Evolutionary conservation across 2,113 vertebrate species (phyloP).

Genomic region (Toxotes jaculatrix): DNA sequence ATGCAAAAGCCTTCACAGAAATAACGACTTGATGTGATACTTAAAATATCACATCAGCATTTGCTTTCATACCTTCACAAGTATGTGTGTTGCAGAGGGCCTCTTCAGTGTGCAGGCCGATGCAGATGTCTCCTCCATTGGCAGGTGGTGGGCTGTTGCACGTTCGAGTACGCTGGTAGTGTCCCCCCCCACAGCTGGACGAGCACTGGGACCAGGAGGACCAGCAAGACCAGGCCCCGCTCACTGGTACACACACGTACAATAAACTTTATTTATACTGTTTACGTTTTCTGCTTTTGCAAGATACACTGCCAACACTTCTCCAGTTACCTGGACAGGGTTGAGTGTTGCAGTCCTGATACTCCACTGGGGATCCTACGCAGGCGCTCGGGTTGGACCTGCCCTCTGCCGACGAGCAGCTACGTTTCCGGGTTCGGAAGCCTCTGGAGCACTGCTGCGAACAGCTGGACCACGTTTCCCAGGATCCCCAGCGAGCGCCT

Average conservation of each 20-base stretch:
- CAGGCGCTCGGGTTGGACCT: conserved; percentile 68
- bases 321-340: conserved; percentile 85
- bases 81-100: conserved; percentile 92
- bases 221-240: conserved; percentile 96
- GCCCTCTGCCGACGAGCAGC: conserved; percentile 71
- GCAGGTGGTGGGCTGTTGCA: conserved; percentile 91
- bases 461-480: conserved; percentile 94
- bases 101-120: conserved; percentile 95
- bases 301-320: neutral
- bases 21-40: too few species aligned
- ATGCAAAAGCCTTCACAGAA: neutral
- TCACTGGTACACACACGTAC: conserved; percentile 82
- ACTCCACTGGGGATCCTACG: conserved; percentile 84
- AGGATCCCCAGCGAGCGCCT: conserved; percentile 90
- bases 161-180: conserved; percentile 92
- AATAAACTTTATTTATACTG: neutral
- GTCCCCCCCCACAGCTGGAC: conserved; percentile 91
- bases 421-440: conserved; percentile 83
- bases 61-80: conserved; percentile 86
- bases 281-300: neutral
- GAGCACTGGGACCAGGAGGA: conserved; percentile 95
- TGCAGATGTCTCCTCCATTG: conserved; percentile 93
- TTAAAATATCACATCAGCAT: too few species aligned
- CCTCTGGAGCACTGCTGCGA: conserved; percentile 93
- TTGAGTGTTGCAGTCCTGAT: conserved; percentile 92